phyloP scores from a whole-genome alignment of 2,113 vertebrate genomes.

The Oreochromis niloticus region DNA sequence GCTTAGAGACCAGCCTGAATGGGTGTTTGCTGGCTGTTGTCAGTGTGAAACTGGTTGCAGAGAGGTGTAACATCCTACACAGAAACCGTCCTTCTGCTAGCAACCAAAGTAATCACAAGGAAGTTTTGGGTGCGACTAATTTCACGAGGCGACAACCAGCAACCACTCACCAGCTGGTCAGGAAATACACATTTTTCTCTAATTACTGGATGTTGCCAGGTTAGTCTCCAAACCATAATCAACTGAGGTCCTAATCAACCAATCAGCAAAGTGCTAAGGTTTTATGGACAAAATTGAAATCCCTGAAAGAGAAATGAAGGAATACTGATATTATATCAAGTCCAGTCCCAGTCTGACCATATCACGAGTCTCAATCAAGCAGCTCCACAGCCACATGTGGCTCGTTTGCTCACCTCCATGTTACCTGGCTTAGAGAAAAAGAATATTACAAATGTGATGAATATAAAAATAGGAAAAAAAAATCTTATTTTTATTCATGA shows the following conservation, averaged over 20 bases:
- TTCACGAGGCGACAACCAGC: not conserved
- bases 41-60: not conserved
- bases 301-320: not conserved
- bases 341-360: not conserved
- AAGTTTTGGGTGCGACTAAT: not conserved
- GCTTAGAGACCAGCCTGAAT: not conserved
- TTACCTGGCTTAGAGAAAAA: not conserved
- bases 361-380: not conserved
- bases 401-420: not conserved
- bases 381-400: not conserved
- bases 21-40: not conserved
- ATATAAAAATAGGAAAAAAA: fast-evolving
- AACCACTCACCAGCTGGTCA: not conserved
- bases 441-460: not conserved
- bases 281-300: not conserved
- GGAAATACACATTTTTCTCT: not conserved
- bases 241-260: not conserved
- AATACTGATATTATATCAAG: not conserved
- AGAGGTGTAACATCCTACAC: not conserved
- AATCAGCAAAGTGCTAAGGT: not conserved
- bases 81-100: not conserved
- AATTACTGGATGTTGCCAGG: not conserved
- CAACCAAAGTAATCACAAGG: not conserved
- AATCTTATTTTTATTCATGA: fast-evolving
- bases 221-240: not conserved